These are phyloP conservation scores for Nibea albiflora DNA, from an alignment of 2,113 vertebrate species.

Conservation along the genomic window DNA sequence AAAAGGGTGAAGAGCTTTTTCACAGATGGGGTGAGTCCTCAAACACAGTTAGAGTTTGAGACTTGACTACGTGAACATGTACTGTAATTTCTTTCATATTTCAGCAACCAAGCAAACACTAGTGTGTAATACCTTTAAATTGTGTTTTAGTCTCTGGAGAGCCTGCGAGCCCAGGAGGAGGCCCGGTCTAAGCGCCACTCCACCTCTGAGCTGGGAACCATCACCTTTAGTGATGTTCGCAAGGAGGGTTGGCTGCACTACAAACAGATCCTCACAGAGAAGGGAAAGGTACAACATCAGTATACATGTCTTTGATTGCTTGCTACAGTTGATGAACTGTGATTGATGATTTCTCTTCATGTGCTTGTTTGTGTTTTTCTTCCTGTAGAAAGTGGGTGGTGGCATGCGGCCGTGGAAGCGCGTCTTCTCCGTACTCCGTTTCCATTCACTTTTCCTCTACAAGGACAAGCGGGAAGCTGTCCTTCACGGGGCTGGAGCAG, in stretches of 20 bases:
- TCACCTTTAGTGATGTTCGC: constrained; percentile 89
- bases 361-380: neutral
- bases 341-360: neutral
- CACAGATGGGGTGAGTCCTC: constrained; percentile 90
- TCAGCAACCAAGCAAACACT: neutral
- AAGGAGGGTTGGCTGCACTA: constrained; percentile 97
- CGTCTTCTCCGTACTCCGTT: constrained; percentile 91
- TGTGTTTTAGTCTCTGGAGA: constrained; percentile 90
- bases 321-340: neutral
- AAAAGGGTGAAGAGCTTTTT: constrained; percentile 97
- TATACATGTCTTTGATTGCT: neutral
- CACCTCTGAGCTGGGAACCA: constrained; percentile 92
- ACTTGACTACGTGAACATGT: neutral
- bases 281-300: constrained; percentile 89
- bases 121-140: neutral
- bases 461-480: constrained; percentile 95
- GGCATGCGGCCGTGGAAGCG: constrained; percentile 96
- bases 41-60: neutral
- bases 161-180: constrained; percentile 89
- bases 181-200: constrained; percentile 92
- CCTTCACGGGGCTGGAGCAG: constrained; percentile 77
- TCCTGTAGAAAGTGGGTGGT: constrained; percentile 90
- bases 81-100: neutral
- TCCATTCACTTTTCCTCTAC: constrained; percentile 93
- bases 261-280: constrained; percentile 97